These are phyloP conservation scores for Neoscelio sp. DNA, from an alignment of 2,888 invertebrate species.

Conservation along the genomic window DNA sequence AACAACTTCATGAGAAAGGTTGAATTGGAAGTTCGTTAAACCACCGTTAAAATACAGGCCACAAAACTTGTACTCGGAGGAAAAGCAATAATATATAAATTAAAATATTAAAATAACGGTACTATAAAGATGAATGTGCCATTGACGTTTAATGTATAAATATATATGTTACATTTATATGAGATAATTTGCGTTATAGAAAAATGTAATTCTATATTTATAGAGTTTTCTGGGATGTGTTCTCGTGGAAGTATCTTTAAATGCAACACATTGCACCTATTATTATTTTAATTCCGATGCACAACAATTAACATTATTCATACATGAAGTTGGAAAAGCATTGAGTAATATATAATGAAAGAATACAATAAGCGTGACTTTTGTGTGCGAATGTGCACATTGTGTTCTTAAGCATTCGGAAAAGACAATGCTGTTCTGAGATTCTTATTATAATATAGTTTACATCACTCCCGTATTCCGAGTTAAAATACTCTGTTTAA, in stretches of 20 bases:
- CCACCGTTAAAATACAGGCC: too few species aligned
- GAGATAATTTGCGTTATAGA: too few species aligned
- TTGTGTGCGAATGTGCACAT: conserved; percentile 17
- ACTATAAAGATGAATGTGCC: too few species aligned
- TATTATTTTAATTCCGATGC: conserved; percentile 18
- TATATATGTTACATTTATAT: too few species aligned
- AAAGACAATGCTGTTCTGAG: conserved; percentile 20
- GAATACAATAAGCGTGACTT: conserved; percentile 22
- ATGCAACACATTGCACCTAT: conserved; percentile 3
- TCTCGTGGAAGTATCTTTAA: background rate
- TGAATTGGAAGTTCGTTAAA: too few species aligned
- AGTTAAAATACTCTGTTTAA: conserved; percentile 11
- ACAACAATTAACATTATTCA: conserved; percentile 19
- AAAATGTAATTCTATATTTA: too few species aligned
- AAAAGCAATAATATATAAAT: too few species aligned
- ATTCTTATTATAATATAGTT: conserved; percentile 43
- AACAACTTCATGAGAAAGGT: too few species aligned
- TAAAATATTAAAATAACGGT: too few species aligned
- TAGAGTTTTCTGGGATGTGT: too few species aligned
- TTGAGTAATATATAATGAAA: conserved; percentile 24
- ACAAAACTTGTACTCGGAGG: too few species aligned
- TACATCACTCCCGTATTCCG: conserved; percentile 1
- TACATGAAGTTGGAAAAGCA: conserved; percentile 20
- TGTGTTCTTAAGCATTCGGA: conserved; percentile 26
- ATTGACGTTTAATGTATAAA: too few species aligned